These are phyloP conservation scores for Isotomurus palustris DNA, from an alignment of 2,888 invertebrate species.

Conservation along the genomic window DNA sequence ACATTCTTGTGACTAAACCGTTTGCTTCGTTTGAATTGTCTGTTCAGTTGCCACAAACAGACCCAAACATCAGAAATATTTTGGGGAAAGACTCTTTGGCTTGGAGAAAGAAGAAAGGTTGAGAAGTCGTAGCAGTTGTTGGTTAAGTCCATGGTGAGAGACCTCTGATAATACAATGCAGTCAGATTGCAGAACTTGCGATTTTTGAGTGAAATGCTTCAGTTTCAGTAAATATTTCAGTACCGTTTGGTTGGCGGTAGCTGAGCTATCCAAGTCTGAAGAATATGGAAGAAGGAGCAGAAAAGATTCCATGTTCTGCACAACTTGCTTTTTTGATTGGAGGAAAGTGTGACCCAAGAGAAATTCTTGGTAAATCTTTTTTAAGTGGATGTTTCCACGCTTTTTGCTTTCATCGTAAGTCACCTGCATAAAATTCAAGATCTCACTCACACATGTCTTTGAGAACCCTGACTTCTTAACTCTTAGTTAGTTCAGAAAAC, in stretches of 20 bases:
- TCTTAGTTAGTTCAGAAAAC: conserved; percentile 17
- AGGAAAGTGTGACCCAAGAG: conserved; percentile 70
- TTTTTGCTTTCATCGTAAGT: conserved; percentile 37
- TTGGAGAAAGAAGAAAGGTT: conserved; percentile 76
- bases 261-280: too few relatives aligned
- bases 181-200: too few relatives aligned
- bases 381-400: conserved; percentile 56
- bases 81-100: conserved; percentile 68
- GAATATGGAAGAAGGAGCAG: conserved; percentile 40
- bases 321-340: conserved; percentile 58
- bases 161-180: too few relatives aligned
- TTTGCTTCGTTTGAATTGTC: conserved; percentile 18
- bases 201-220: too few relatives aligned
- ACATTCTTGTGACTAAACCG: conserved; percentile 59
- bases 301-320: conserved; percentile 40
- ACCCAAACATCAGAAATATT: conserved; percentile 44
- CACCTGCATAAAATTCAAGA: conserved; percentile 31
- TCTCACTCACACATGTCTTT: neutral
- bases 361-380: conserved; percentile 72
- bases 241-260: too few relatives aligned
- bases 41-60: conserved; percentile 38
- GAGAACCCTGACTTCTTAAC: neutral
- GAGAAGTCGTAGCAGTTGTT: conserved; percentile 47
- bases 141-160: conserved; percentile 20
- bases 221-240: too few relatives aligned